Evolutionary conservation across 1,140 invertebrate genomes (phyloP).

Genomic region (Hesperophylax magnus): DNA sequence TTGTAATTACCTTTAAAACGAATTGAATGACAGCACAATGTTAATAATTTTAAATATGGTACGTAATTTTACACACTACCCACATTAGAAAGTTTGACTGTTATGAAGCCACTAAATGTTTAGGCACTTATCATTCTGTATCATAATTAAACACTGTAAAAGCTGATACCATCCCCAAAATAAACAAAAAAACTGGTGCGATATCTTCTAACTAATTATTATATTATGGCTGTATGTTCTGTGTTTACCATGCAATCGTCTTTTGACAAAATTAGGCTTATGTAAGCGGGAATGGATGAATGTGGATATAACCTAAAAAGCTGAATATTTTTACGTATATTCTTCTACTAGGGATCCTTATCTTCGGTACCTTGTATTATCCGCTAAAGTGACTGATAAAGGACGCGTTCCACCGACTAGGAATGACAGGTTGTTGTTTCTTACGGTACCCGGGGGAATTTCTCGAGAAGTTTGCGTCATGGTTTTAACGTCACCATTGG

Average conservation of each 20-base stretch:
- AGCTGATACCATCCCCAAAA: background rate
- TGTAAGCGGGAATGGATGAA: background rate
- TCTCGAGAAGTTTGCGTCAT: background rate
- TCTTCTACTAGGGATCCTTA: background rate
- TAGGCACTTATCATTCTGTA: no score
- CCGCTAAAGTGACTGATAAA: conserved; percentile 21
- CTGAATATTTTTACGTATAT: background rate
- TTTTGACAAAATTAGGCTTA: conserved; percentile 10
- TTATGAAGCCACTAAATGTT: no score
- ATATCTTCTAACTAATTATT: background rate
- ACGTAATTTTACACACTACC: no score
- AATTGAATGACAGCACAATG: no score
- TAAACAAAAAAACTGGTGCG: background rate
- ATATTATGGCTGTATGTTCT: background rate
- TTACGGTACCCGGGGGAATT: no score
- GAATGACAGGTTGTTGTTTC: conserved; percentile 7
- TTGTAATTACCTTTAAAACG: no score
- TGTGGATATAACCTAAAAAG: conserved; percentile 10
- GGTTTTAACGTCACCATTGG: background rate
- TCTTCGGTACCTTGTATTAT: background rate
- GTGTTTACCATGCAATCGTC: conserved; percentile 23
- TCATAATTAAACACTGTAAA: no score
- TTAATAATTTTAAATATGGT: no score
- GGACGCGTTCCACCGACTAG: conserved; percentile 5
- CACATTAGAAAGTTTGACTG: no score